Evolutionary conservation across 2,797 vertebrate species (phyloP).

Genomic region (Schizothorax lantsangensis): DNA sequence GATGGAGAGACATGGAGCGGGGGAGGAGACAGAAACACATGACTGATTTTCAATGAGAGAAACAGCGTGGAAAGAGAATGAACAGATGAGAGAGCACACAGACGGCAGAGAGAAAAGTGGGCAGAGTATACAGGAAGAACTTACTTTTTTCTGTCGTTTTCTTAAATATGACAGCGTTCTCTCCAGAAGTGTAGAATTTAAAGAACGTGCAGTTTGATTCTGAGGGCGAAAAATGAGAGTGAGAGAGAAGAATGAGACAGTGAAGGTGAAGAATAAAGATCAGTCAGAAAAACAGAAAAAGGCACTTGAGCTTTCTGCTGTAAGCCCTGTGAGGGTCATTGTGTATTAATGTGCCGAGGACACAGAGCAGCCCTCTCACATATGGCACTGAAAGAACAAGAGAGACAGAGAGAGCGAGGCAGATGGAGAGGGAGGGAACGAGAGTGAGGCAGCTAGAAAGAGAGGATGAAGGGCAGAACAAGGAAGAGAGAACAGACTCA

Average conservation of each 20-base stretch:
- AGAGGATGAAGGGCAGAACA: constrained; percentile 51
- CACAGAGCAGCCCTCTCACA: constrained; percentile 44
- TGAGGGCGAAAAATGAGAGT: constrained; percentile 63
- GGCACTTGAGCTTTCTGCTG: constrained; percentile 42
- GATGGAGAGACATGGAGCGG: background rate
- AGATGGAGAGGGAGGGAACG: constrained; percentile 61
- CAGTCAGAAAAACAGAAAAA: constrained; percentile 46
- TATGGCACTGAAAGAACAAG: constrained; percentile 61
- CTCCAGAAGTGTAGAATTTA: constrained; percentile 92
- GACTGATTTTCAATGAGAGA: constrained; percentile 33
- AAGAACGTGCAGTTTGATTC: constrained; percentile 93
- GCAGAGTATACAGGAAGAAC: constrained; percentile 50
- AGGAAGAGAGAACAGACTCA: constrained; percentile 12
- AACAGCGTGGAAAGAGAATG: background rate
- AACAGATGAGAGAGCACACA: background rate
- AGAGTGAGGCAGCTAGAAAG: constrained; percentile 53
- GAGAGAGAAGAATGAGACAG: background rate
- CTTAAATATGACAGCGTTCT: constrained; percentile 88
- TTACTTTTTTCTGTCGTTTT: constrained; percentile 88
- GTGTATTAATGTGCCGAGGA: constrained; percentile 47
- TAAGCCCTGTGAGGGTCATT: constrained; percentile 48
- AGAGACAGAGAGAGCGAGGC: constrained; percentile 46
- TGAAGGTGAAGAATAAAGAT: constrained; percentile 15
- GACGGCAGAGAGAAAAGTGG: background rate
- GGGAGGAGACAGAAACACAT: constrained; percentile 8